phyloP scores from a whole-genome alignment of 2,797 vertebrate genomes.

The Acanthopagrus latus region DNA sequence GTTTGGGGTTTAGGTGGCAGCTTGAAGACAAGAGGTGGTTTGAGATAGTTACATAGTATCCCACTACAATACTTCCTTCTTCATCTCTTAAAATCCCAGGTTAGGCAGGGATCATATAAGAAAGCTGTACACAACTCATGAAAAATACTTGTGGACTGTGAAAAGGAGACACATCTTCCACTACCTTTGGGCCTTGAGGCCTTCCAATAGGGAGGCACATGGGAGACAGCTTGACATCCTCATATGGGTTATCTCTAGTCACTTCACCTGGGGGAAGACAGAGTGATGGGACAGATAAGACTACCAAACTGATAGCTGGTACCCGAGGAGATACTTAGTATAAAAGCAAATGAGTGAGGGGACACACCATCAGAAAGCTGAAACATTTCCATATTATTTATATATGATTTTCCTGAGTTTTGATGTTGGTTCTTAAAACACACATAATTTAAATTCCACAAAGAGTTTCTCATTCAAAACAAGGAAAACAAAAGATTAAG shows the following conservation, averaged over 20 bases:
- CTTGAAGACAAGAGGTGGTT: conserved; percentile 72
- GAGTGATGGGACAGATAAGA: conserved; percentile 33
- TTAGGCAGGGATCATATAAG: conserved; percentile 3
- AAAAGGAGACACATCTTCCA: not conserved
- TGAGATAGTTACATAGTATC: conserved; percentile 10
- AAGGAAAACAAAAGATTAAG: no score
- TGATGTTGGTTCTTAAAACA: no score
- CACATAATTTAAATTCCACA: no score
- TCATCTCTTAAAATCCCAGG: conserved; percentile 10
- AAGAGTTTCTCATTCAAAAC: no score
- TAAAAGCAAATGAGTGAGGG: not conserved
- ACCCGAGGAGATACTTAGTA: not conserved
- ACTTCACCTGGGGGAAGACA: conserved; percentile 81
- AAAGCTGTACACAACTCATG: not conserved
- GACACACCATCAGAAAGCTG: not conserved
- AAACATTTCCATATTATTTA: not conserved
- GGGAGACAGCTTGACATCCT: conserved; percentile 89
- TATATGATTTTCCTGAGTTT: not conserved
- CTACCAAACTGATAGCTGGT: not conserved
- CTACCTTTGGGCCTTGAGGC: conserved; percentile 86
- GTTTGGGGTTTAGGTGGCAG: conserved; percentile 89
- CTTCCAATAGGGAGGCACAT: conserved; percentile 87
- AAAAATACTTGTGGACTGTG: not conserved
- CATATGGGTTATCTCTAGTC: conserved; percentile 90
- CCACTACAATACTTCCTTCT: conserved; percentile 14